Conservation (phyloP, 1,140 invertebrate genomes). For the Teleopsis dalmanni region DNA sequence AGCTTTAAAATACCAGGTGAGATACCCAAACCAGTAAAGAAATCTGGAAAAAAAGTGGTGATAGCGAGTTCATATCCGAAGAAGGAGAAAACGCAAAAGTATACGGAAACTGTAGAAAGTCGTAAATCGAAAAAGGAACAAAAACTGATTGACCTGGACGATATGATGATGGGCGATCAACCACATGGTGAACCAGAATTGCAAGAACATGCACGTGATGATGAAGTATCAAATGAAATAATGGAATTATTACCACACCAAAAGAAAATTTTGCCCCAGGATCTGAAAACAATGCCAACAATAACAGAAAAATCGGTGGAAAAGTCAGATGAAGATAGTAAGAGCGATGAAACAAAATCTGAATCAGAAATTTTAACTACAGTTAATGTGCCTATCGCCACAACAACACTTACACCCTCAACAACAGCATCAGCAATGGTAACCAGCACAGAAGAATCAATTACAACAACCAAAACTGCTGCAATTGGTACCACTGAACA, state of each 20-base stretch:
- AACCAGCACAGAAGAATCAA: not conserved
- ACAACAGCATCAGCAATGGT: conserved; percentile 1
- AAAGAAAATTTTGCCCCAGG: conserved; percentile 33
- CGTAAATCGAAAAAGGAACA: conserved; percentile 11
- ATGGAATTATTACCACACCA: conserved; percentile 33
- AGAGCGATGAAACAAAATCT: not conserved
- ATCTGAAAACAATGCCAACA: conserved; percentile 26
- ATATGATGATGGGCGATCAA: conserved; percentile 43
- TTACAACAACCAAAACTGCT: not conserved
- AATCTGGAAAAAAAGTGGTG: conserved; percentile 31
- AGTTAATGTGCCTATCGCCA: not conserved
- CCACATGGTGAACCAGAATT: conserved; percentile 17
- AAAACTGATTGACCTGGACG: conserved; percentile 12
- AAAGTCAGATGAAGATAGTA: not conserved
- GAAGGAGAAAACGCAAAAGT: conserved; percentile 20
- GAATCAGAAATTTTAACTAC: conserved; percentile 6
- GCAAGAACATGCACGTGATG: conserved; percentile 19
- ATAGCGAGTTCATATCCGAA: conserved; percentile 1
- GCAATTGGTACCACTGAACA: no score
- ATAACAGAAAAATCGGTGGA: conserved; percentile 12
- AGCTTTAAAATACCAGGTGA: conserved; percentile 24
- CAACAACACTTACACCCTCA: conserved; percentile 6
- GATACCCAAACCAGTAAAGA: conserved; percentile 38
- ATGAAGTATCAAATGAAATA: conserved; percentile 35
- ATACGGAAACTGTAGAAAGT: conserved; percentile 15